Conservation (phyloP, 2,113 vertebrate species). For the Oncorhynchus kisutch region DNA sequence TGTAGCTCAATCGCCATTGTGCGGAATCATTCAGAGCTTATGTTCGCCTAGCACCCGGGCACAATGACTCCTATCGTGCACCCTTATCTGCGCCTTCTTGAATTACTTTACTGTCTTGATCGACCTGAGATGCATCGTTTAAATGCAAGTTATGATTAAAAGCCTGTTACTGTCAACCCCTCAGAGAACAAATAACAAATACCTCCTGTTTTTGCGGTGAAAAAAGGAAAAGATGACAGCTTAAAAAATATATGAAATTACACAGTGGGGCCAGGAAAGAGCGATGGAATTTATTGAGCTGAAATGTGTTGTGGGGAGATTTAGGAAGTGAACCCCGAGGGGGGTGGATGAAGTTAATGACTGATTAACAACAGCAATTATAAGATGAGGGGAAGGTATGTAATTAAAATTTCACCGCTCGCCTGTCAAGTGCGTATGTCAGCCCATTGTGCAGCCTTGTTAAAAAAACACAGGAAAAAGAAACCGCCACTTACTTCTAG, state of each 20-base stretch:
- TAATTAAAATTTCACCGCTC: constrained; percentile 97
- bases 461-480: constrained; percentile 92
- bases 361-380: constrained; percentile 86
- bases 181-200: constrained; percentile 93
- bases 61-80: constrained; percentile 89
- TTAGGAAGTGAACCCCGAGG: constrained; percentile 91
- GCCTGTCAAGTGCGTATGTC: constrained; percentile 94
- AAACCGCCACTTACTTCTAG: constrained; percentile 97
- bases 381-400: constrained; percentile 92
- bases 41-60: constrained; percentile 84
- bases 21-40: constrained; percentile 72
- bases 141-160: constrained; percentile 96
- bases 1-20: constrained; percentile 61
- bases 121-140: constrained; percentile 92
- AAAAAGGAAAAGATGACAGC: constrained; percentile 83
- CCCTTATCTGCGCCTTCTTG: constrained; percentile 86
- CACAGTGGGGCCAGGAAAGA: constrained; percentile 87
- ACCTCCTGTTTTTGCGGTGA: constrained; percentile 80
- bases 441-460: constrained; percentile 92
- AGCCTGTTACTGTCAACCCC: constrained; percentile 90
- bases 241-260: constrained; percentile 96
- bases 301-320: constrained; percentile 93
- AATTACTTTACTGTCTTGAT: constrained; percentile 90
- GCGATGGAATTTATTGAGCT: constrained; percentile 94
- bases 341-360: constrained; percentile 98